Evolutionary conservation across 2,113 vertebrate genomes (phyloP).

Genomic region (Corythornis vintsioides): DNA sequence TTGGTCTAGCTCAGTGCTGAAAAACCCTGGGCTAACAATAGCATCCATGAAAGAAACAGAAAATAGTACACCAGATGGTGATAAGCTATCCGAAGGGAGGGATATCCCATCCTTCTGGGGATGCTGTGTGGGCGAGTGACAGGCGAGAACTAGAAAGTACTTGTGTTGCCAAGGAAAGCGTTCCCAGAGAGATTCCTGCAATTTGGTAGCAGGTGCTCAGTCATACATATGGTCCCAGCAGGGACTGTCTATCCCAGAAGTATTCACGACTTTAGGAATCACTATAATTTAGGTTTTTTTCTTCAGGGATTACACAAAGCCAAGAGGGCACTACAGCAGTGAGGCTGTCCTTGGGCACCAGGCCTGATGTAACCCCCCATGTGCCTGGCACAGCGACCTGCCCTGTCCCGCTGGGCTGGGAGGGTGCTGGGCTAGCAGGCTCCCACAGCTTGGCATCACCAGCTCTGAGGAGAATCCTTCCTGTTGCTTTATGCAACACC

Average conservation of each 20-base stretch:
- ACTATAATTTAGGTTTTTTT: not conserved
- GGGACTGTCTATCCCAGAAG: not conserved
- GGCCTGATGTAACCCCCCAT: not conserved
- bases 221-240: not conserved
- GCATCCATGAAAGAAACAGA: fast-evolving
- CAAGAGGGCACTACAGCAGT: not conserved
- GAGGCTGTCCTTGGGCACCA: not conserved
- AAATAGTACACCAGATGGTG: slow-evolving; percentile 22
- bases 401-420: not conserved
- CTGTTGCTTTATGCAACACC: not conserved
- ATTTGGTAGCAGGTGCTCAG: not conserved
- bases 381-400: not conserved
- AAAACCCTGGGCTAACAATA: not conserved
- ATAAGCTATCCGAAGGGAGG: slow-evolving; percentile 16
- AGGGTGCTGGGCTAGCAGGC: not conserved
- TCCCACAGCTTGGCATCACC: not conserved
- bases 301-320: not conserved
- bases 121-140: slow-evolving; percentile 8
- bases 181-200: slow-evolving; percentile 1
- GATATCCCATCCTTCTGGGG: slow-evolving; percentile 35
- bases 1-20: not conserved
- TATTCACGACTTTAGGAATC: not conserved
- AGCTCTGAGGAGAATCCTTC: not conserved
- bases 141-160: not conserved
- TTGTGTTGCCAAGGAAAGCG: not conserved